phyloP scores from a whole-genome alignment of 2,888 invertebrate species.

The Odontocolon sp. region DNA sequence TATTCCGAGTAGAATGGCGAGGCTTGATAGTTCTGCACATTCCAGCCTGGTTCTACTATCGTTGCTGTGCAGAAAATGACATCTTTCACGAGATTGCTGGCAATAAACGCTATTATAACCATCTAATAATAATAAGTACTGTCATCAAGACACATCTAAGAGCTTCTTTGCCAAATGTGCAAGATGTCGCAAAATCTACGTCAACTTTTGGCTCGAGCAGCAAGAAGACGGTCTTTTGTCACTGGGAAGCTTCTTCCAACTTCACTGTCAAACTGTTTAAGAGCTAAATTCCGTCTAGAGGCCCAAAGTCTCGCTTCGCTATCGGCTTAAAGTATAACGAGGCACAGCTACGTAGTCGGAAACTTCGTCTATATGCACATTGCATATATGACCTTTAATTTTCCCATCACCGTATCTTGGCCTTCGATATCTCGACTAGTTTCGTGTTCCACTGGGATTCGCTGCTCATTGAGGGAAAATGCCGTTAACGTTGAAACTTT shows the following conservation, averaged over 20 bases:
- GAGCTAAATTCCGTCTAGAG: not conserved
- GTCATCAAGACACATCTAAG: not conserved
- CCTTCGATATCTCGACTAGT: not conserved
- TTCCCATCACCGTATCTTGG: not conserved
- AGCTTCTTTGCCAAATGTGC: not conserved
- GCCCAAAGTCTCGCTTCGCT: not conserved
- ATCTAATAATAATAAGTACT: conserved; percentile 14
- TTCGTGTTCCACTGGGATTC: not conserved
- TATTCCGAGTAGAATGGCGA: too few relatives aligned
- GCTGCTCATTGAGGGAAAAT: conserved; percentile 11
- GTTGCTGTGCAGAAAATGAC: too few relatives aligned
- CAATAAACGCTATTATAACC: conserved; percentile 9
- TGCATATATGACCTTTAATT: not conserved
- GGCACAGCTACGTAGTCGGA: conserved; percentile 1
- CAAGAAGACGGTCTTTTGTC: not conserved
- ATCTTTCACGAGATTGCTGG: not conserved
- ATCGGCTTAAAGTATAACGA: not conserved
- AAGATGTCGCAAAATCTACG: conserved; percentile 6
- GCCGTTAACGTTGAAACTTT: conserved; percentile 10
- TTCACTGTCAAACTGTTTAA: not conserved
- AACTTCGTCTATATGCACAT: not conserved
- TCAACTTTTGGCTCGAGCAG: not conserved
- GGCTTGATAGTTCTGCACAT: too few relatives aligned
- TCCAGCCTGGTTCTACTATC: too few relatives aligned
- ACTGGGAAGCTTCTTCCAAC: not conserved